Conservation (phyloP, 2,113 vertebrate species). For the Gorsachius goisagi region DNA sequence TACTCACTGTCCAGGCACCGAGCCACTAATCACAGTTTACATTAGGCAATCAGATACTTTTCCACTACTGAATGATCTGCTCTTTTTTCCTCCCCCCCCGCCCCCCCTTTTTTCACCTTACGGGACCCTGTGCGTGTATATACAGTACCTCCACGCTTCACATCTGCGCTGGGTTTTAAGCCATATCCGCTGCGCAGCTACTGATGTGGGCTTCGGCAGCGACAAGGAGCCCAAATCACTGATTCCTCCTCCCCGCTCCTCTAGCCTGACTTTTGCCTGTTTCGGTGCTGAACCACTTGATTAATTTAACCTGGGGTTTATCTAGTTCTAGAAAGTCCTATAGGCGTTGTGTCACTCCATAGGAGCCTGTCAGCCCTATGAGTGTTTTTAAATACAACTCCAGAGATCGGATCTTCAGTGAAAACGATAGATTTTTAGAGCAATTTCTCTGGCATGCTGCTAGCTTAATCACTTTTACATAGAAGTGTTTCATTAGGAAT, state of each 20-base stretch:
- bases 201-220: neutral
- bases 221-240: neutral
- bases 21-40: conserved; percentile 47
- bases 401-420: neutral
- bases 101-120: conserved; percentile 3
- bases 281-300: neutral
- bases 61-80: conserved; percentile 13
- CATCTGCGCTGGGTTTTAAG: conserved; percentile 20
- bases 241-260: neutral
- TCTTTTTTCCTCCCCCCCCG: neutral
- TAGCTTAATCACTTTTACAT: conserved; percentile 23
- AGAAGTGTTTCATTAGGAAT: conserved; percentile 40
- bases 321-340: neutral
- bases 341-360: neutral
- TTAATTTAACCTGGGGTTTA: neutral
- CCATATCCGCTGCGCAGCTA: neutral
- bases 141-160: neutral
- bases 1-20: conserved; percentile 15
- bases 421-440: conserved; percentile 25
- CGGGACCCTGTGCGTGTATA: neutral
- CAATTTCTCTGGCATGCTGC: neutral
- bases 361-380: neutral
- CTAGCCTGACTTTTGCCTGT: neutral
- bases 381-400: neutral
- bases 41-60: conserved; percentile 42